A percentile compares a stretch with the other conserved stretches of the same genome.
These are phyloP conservation scores for Drosophila pseudotakahashii DNA, from an alignment of 2,888 invertebrate genomes.

Conservation along the genomic window DNA sequence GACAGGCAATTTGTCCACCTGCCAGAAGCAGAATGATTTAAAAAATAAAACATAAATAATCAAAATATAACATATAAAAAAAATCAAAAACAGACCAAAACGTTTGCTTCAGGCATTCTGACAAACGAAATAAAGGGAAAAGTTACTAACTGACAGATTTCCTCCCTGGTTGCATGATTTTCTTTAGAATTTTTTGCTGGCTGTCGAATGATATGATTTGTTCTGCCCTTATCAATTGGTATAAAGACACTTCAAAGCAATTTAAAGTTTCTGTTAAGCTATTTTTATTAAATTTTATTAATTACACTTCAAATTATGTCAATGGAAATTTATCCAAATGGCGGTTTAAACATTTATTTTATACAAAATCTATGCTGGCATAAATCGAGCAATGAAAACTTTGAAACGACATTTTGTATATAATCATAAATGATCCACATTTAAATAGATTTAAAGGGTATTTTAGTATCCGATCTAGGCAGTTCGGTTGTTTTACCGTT, in stretches of 20 bases:
- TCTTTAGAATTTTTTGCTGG: background rate
- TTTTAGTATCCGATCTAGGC: background rate
- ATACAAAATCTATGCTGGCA: too few species aligned
- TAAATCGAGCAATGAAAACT: too few species aligned
- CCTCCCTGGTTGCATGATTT: constrained; percentile 12
- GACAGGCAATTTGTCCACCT: constrained; percentile 64
- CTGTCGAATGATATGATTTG: background rate
- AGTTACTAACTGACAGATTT: constrained; percentile 16
- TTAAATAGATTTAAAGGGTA: background rate
- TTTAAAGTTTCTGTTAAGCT: too few species aligned
- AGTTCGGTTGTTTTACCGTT: too few species aligned
- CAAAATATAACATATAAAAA: background rate
- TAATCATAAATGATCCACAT: too few species aligned
- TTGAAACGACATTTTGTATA: too few species aligned
- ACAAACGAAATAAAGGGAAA: constrained; percentile 31
- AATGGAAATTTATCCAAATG: too few species aligned
- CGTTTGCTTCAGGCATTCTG: constrained; percentile 12
- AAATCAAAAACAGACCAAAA: background rate
- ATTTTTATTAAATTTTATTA: too few species aligned
- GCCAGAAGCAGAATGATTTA: constrained; percentile 56
- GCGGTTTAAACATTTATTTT: background rate
- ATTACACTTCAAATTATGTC: too few species aligned
- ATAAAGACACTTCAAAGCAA: too few species aligned
- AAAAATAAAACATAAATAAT: constrained; percentile 11
- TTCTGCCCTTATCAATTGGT: too few species aligned